These are phyloP conservation scores for Protobothrops mucrosquamatus DNA, from an alignment of 2,113 vertebrate species.

Conservation along the genomic window DNA sequence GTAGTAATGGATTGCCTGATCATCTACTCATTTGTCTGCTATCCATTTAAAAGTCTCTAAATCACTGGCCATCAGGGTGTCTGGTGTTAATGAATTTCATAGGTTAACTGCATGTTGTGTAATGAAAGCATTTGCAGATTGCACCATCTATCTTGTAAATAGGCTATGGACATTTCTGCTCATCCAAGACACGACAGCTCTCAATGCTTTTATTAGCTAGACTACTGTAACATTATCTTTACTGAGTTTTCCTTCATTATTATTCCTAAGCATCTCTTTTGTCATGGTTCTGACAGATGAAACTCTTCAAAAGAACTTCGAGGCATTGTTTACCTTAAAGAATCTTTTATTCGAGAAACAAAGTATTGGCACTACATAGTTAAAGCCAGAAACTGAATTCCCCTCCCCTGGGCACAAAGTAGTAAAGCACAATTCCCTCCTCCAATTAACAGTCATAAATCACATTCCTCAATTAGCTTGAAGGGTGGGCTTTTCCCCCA, in stretches of 20 bases:
- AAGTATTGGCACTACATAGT: too few relatives aligned
- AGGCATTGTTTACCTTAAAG: too few relatives aligned
- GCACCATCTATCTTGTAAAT: not conserved
- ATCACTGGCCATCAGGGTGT: not conserved
- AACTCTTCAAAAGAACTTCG: too few relatives aligned
- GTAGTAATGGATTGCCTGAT: not conserved
- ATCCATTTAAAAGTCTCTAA: not conserved
- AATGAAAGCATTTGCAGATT: not conserved
- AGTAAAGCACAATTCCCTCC: too few relatives aligned
- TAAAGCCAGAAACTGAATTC: too few relatives aligned
- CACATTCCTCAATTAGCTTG: too few relatives aligned
- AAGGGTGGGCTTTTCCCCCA: too few relatives aligned
- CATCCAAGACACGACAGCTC: not conserved
- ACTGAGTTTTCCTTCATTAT: not conserved
- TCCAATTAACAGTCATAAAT: too few relatives aligned
- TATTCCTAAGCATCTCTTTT: not conserved
- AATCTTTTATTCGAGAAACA: too few relatives aligned
- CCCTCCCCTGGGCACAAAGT: too few relatives aligned
- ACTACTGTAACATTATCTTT: not conserved
- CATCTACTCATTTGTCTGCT: not conserved
- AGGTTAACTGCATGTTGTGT: not conserved
- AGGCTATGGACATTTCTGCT: not conserved
- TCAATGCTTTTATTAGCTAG: not conserved
- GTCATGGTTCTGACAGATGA: too few relatives aligned
- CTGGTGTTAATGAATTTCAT: not conserved